Base-by-base conservation (phyloP, 2,888 invertebrate genomes). In the Volucella inanis region DNA sequence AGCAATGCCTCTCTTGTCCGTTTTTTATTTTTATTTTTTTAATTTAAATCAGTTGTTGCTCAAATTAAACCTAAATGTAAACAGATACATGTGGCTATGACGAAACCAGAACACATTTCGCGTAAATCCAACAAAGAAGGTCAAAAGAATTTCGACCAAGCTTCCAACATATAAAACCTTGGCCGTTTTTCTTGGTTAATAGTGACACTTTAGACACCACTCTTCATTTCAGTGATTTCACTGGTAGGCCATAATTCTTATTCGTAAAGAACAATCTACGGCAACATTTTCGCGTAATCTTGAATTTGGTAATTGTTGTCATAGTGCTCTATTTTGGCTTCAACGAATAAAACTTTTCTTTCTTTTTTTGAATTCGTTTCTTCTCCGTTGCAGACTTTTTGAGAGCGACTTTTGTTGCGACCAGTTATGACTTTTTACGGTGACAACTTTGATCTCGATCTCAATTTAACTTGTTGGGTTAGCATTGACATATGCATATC, bases 51-150 rank as follows among this genome's bases (percentile, higher is more conserved):
- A 68, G 78, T 74, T 81, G 14, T 22, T 45, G 64, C 70, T 70
- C 75, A 52, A 81, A 70, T 81, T 59, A 45, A 79, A 79, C 70
- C 79, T 41, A 79, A 79, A 79, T 84, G 84, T 84, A 79, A 84
- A 75, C 75, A 84, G 79, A 75, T 75, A 83, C 78, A 72, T 79
- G 75, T 70, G 75, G 49, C 52, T 64, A 39, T 84, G 68, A 84
- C 71, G 79, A 84, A 84, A 79, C 59, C 79, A 79, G 84, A 84
- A 84, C 75, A 84, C 71, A 84, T 75, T 84, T 84, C 79, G 79
- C 75, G 70, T 71, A 84, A 67, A 22, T 71, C 65, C 70, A 18
- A 68, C 74, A 65, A 61, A 79, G 84, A 84, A 84, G 84, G 84
- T 84, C 84, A 84, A 59, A 45, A 65, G 68, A 84, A 84, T 84